Base-by-base conservation (phyloP, 2,888 invertebrate species). In the Drosophila falleni region DNA sequence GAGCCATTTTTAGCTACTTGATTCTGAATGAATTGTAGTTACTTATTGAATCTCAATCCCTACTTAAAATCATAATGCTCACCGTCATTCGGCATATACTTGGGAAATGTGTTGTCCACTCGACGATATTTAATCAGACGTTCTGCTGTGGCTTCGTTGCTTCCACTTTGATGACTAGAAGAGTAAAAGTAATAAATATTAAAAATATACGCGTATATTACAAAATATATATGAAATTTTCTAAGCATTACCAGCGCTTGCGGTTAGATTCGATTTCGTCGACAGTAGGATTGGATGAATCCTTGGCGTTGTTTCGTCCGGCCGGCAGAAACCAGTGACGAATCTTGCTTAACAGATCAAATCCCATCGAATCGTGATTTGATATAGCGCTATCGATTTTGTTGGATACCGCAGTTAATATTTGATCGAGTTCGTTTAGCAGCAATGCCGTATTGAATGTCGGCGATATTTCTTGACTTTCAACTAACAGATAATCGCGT, bases 301-400 rank as follows among this genome's bases (percentile, higher is more conserved):
- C 83, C 41, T 63, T 74, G 15, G 72, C 69, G 64, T 61, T 71
- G 16, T 71, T 75, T 60, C 60, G 71, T 35, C 73, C 55, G 51
- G 54, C 51, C 39, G 35, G 33, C 50, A 37, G 23, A 55, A 90
- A 68, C 55, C 88, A 58, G 56, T 81, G 66, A 42, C 81, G 80
- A 42, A 90, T 54, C 66, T 63, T 85, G 13, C 58, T 83, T 11
- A 91, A 39, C 46, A 92, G 67, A 67, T 91, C 91, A 71, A 92
- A 83, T 77, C 91, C 91, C 91, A 91, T 91, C 73, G 88, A 89
- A 82, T 71, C 69, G 19, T 64, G 29, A 3, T 42, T 35, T 33
- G 53, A 31, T 35, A 47, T 37, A 23, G 23, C 50, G 13, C 13
- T 35, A 11, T 65, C 62, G 33, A 66, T 41, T 56, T 29, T 44